Evolutionary conservation across 2,888 invertebrate genomes (phyloP), one percentile per base, ranked within the genome.

Genomic region (Alcis repandata): DNA sequence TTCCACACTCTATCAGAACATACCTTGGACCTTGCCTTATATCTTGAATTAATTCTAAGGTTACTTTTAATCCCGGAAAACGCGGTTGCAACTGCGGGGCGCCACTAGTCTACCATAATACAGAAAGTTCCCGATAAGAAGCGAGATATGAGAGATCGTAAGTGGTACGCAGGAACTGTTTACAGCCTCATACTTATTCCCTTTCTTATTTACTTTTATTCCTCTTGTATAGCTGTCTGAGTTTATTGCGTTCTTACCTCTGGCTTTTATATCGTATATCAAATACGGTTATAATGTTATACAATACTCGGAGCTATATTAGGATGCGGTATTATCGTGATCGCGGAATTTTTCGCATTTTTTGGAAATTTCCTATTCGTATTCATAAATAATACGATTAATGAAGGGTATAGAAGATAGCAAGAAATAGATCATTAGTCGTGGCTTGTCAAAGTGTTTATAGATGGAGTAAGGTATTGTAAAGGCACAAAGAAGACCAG

Each of bases 151-250:
- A 45, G 41, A 56, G 7, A 38, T 43, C 43, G 32, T 43, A 54
- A 54, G 41, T 53, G 53, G 53, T 53, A 40, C 32, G 9, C 19
- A 56, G 22, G 56, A 45, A 36, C 56, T 56, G 56, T 56, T 54
- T 56, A 56, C 56, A 36, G 17, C 45, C 54, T 43, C 45, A 56
- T 56, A 19, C 56, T 45, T 56, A 56, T 40, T 45, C 17, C 22
- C 58, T 48, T 48, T 58, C 48, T 58, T 58, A 58, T 58, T 58
- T 58, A 58, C 38, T 58, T 58, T 58, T 58, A 58, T 58, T 22
- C 38, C 22, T 38, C 48, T 58, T 48, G 58, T 56, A 36, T 43
- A 33, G 17, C 43, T 32, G 43, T 20, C 19, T 8, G 45, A 19
- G 45, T 46, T 56, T 56, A 56, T 56, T 56, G 56, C 56, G 33